Evolutionary conservation across 2,113 vertebrate genomes (phyloP).

Genomic region (Labeo catla): DNA sequence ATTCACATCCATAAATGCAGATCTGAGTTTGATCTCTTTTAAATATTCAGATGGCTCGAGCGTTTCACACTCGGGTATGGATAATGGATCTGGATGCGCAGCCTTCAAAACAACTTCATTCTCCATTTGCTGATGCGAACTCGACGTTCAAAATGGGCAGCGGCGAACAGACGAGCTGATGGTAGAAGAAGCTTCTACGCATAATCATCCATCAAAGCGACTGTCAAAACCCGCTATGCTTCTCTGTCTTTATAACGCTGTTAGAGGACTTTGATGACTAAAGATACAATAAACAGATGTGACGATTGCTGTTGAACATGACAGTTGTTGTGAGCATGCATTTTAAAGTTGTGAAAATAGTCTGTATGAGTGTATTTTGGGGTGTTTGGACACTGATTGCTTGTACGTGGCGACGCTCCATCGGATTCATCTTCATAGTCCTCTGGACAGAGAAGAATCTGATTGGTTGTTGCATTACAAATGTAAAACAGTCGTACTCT

Average conservation of each 20-base stretch:
- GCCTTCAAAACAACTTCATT: conserved; percentile 26
- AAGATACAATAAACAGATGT: conserved; percentile 31
- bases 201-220: conserved; percentile 45
- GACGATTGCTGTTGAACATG: conserved; percentile 38
- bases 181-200: conserved; percentile 36
- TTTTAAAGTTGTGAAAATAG: conserved; percentile 25
- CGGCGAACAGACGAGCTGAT: conserved; percentile 29
- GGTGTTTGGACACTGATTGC: neutral
- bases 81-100: conserved; percentile 29
- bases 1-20: conserved; percentile 40
- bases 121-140: conserved; percentile 32
- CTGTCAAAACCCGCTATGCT: conserved; percentile 22
- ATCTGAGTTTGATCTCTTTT: conserved; percentile 46
- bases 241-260: conserved; percentile 13
- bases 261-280: conserved; percentile 40
- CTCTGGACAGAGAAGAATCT: neutral
- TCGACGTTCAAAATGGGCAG: conserved; percentile 1
- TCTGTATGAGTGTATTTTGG: neutral
- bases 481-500: neutral
- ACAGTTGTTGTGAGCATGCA: conserved; percentile 26
- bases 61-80: conserved; percentile 6
- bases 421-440: neutral
- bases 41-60: conserved; percentile 42
- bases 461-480: neutral
- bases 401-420: neutral